Evolutionary conservation across 2,888 invertebrate species (phyloP).

Genomic region (Hermodice carunculata): DNA sequence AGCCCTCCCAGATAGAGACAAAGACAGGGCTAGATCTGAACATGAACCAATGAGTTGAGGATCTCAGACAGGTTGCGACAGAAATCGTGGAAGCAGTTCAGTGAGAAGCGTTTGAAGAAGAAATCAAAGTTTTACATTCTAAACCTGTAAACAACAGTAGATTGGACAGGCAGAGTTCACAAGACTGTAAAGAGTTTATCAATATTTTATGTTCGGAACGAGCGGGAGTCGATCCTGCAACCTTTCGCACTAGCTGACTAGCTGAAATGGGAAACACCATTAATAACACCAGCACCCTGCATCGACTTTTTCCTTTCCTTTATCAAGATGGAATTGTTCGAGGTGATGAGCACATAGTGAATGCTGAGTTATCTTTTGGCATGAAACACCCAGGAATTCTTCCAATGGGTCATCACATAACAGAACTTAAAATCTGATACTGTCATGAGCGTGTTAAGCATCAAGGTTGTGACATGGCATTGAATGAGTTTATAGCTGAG

Average conservation of each 20-base stretch:
- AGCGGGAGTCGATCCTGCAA: no score
- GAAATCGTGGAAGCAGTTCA: background rate
- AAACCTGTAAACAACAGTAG: background rate
- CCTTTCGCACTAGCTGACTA: no score
- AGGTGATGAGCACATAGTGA: background rate
- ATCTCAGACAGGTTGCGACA: no score
- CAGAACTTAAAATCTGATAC: conserved; percentile 24
- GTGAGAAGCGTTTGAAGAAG: background rate
- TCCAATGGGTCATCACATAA: background rate
- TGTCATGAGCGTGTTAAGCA: conserved; percentile 36
- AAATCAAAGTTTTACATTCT: background rate
- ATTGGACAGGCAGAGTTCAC: background rate
- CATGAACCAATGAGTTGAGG: no score
- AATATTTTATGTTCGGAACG: no score
- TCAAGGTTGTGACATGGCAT: conserved; percentile 40
- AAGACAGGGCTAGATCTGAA: no score
- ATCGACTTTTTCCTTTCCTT: background rate
- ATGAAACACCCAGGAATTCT: conserved; percentile 4
- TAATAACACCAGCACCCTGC: background rate
- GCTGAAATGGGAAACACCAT: no score
- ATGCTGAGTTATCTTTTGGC: background rate
- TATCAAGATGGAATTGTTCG: conserved; percentile 1
- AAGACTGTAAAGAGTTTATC: background rate
- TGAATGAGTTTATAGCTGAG: conserved; percentile 33
- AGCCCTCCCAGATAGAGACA: no score